Evolutionary conservation across 1,140 invertebrate genomes (phyloP), one percentile per base, ranked within the genome.

Genomic region (Lepidurus couesii): DNA sequence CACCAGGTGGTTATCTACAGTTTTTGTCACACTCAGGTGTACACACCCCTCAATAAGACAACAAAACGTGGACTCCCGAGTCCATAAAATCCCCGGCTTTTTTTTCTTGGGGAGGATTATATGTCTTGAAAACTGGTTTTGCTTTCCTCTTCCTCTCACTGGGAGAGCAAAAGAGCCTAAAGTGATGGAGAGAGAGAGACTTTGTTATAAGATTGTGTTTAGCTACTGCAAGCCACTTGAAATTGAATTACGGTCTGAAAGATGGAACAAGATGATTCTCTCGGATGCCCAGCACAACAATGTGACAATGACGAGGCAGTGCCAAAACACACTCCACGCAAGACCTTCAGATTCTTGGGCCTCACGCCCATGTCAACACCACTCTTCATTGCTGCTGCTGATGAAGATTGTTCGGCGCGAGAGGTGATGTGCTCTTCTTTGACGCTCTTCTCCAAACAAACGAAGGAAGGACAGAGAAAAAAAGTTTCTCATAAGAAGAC

Each of bases 401-500:
- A 65, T 65, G 53, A 65, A 65, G 53, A 65, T 65, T 65, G 53
- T 65, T 65, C 53, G 53, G 21, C 53, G 53, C 53, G 13, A 65
- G 53, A 65, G 53, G 53, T 65, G 53, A 65, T 65, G 53, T 65
- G 16, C 21, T 65, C 53, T 65, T 65, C 34, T 34, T 34, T 34
- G 34, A 34, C 34, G 34, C 34, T 34, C 34, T 34, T 34, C 4
- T 34, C 34, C 34, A 34, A 34, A 34, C 34, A 34, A 34, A 34
- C 34, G 34, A 34, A 34, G 34, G 34, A 0, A 34, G 34, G 34
- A 34, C 4, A 34, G 34, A 2, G 3, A 4, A 34, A 34, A 34
- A 3, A 34, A 34, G 3, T 34, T 34, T 34, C 34, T 34, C 34
- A 34, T 34, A 34, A 34, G 34, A 34, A 34, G 3, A 34, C 34